These are phyloP conservation scores for Eudemis profundana DNA, from an alignment of 2,888 invertebrate genomes.

Conservation along the genomic window DNA sequence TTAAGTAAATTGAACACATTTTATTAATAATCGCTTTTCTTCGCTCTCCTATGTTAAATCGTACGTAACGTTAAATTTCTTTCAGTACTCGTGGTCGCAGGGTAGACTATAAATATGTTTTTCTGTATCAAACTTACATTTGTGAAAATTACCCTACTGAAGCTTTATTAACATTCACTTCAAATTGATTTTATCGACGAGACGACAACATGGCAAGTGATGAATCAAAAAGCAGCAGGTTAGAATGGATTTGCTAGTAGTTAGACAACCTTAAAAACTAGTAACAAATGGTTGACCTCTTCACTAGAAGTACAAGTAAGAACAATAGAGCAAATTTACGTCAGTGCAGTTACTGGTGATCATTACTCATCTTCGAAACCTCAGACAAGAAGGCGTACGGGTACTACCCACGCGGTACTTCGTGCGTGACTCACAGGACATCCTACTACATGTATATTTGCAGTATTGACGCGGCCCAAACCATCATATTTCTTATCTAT, in stretches of 20 bases:
- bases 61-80: too few relatives aligned
- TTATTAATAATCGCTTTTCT: too few relatives aligned
- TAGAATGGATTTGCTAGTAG: not conserved
- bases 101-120: too few relatives aligned
- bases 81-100: too few relatives aligned
- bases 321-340: slow-evolving; percentile 44
- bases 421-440: slow-evolving; percentile 32
- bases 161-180: too few relatives aligned
- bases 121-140: too few relatives aligned
- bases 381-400: slow-evolving; percentile 48
- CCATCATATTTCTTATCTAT: not conserved
- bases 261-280: slow-evolving; percentile 8
- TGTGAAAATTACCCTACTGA: too few relatives aligned
- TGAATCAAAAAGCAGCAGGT: slow-evolving; percentile 2
- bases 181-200: too few relatives aligned
- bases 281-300: slow-evolving; percentile 1
- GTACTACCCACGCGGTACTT: slow-evolving; percentile 47
- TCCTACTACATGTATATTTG: slow-evolving; percentile 18
- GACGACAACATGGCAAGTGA: too few relatives aligned
- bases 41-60: too few relatives aligned
- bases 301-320: slow-evolving; percentile 5
- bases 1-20: too few relatives aligned
- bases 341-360: slow-evolving; percentile 39
- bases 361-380: slow-evolving; percentile 54
- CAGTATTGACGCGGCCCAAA: not conserved